A percentile compares a stretch with the other conserved stretches of the same genome.
These are phyloP conservation scores for Mixornis gularis DNA, from an alignment of 2,113 vertebrate genomes.

Conservation along the genomic window DNA sequence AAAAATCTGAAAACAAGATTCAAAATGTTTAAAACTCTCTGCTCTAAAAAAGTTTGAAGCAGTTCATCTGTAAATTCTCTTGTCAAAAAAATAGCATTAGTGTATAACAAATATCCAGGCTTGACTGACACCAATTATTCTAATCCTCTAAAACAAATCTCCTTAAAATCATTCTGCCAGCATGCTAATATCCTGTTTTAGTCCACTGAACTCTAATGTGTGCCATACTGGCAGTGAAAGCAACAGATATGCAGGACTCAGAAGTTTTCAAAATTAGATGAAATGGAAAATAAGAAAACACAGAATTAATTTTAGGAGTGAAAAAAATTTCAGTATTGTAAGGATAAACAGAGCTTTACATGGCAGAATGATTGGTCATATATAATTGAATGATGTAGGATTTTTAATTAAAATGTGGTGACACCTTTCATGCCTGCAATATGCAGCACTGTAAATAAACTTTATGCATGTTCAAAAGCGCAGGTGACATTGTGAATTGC, in stretches of 20 bases:
- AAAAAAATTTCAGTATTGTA: neutral
- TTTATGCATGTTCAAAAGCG: neutral
- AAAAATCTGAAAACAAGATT: neutral
- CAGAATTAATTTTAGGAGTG: neutral
- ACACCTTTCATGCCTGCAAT: neutral
- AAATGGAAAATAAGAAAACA: neutral
- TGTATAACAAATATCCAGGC: neutral
- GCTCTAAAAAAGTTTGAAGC: neutral
- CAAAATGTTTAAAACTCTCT: neutral
- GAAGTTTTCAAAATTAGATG: neutral
- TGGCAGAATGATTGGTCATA: neutral
- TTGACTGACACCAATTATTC: neutral
- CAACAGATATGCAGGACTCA: neutral
- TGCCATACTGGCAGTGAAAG: neutral
- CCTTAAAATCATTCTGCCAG: neutral
- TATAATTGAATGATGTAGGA: neutral
- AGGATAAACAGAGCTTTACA: neutral
- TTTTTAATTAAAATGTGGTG: conserved; percentile 24
- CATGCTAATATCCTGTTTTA: neutral
- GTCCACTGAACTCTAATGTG: neutral
- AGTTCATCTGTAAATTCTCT: neutral
- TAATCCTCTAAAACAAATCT: neutral
- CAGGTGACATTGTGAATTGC: neutral
- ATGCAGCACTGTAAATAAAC: neutral
- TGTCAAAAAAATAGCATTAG: neutral